Evolutionary conservation across 2,113 vertebrate genomes (phyloP).

Genomic region (Vidua chalybeata): DNA sequence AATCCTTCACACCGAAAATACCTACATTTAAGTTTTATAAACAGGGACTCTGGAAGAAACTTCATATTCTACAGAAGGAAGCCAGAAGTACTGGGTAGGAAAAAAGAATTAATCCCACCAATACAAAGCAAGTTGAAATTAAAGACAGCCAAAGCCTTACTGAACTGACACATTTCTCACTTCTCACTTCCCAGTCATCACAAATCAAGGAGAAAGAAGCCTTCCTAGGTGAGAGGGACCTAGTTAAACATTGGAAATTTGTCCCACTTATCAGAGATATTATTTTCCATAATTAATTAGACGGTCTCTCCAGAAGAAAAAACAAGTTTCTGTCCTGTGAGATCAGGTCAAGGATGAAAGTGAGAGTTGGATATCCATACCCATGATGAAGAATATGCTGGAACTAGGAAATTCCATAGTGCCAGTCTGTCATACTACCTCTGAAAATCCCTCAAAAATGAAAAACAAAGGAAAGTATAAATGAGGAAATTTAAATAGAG

Average conservation of each 20-base stretch:
- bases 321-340: background rate
- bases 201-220: background rate
- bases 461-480: background rate
- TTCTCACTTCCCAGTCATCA: background rate
- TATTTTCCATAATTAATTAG: conserved; percentile 2
- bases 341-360: conserved; percentile 31
- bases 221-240: background rate
- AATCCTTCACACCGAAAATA: background rate
- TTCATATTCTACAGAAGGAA: background rate
- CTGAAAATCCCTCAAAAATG: background rate
- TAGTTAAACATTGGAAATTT: background rate
- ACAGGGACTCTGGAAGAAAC: background rate
- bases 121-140: background rate
- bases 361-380: background rate
- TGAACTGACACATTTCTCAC: background rate
- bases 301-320: background rate
- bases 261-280: background rate
- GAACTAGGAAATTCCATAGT: background rate
- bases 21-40: background rate
- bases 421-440: background rate
- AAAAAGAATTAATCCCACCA: background rate
- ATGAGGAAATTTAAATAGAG: background rate
- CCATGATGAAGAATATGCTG: background rate
- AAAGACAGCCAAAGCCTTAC: background rate
- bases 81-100: background rate